These are phyloP conservation scores for Xanthia togata DNA, from an alignment of 2,888 invertebrate species.

Conservation along the genomic window DNA sequence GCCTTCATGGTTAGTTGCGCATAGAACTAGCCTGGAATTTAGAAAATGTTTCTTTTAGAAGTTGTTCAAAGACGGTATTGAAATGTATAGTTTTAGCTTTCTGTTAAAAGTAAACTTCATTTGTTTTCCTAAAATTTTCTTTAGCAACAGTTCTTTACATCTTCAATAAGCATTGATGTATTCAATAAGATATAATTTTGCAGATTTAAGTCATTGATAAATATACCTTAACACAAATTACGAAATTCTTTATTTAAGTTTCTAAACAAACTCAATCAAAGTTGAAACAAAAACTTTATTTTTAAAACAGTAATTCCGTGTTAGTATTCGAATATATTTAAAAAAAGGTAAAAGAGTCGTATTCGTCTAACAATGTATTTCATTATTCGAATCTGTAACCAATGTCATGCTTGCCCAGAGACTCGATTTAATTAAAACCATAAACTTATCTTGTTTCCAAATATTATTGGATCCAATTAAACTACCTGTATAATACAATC, in stretches of 20 bases:
- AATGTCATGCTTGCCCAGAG: constrained; percentile 1
- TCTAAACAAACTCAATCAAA: not conserved
- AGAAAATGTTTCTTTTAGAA: not conserved
- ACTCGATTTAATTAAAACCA: constrained; percentile 48
- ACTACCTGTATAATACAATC: constrained; percentile 42
- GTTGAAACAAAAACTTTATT: too few relatives aligned
- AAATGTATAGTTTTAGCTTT: not conserved
- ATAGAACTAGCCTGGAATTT: constrained; percentile 72
- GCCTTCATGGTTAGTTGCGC: constrained; percentile 72
- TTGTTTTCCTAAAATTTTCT: not conserved
- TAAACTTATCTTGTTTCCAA: constrained; percentile 44
- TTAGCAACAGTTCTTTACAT: too few relatives aligned
- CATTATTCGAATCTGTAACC: constrained; percentile 8
- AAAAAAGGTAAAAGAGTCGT: not conserved
- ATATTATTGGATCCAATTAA: constrained; percentile 50
- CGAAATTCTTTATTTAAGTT: not conserved
- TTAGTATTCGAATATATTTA: not conserved
- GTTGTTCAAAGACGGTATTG: not conserved
- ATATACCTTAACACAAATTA: not conserved
- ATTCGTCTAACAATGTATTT: constrained; percentile 4
- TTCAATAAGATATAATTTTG: too few relatives aligned
- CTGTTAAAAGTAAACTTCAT: not conserved
- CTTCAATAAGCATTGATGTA: too few relatives aligned
- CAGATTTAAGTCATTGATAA: too few relatives aligned
- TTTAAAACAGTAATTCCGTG: too few relatives aligned